A percentile compares a stretch with the other conserved stretches of the same genome.
Evolutionary conservation across 2,113 vertebrate species (phyloP).

Genomic region (Corythornis vintsioides): DNA sequence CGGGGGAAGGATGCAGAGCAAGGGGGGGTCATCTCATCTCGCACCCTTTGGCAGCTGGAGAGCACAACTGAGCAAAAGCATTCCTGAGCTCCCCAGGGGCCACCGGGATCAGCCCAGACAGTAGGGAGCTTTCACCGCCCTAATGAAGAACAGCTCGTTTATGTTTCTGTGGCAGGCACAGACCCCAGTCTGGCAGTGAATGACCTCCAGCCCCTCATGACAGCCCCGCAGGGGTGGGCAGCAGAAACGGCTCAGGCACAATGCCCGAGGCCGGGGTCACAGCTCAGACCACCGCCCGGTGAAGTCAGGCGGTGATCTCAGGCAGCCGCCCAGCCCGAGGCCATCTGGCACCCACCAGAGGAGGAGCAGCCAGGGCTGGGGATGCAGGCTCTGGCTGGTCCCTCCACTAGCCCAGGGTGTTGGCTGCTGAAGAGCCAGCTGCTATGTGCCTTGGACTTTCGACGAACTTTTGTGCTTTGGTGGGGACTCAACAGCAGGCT

Average conservation of each 20-base stretch:
- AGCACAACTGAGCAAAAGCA: slow-evolving; percentile 16
- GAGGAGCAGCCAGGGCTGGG: neutral
- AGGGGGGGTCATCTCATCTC: slow-evolving; percentile 5
- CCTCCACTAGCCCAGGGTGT: slow-evolving; percentile 18
- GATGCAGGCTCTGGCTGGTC: neutral
- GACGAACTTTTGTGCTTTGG: slow-evolving; percentile 60
- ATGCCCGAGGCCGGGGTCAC: neutral
- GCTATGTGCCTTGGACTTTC: slow-evolving; percentile 35
- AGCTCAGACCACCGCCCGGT: slow-evolving; percentile 33
- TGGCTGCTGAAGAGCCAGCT: neutral
- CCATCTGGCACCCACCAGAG: slow-evolving; percentile 32
- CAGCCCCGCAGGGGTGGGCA: neutral
- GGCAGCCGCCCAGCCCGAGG: neutral
- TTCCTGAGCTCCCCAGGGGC: neutral
- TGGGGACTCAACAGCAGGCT: neutral
- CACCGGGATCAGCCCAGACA: neutral
- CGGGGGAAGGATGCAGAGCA: neutral
- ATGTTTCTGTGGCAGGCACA: neutral
- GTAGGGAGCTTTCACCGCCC: neutral
- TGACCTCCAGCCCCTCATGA: neutral
- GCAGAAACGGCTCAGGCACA: neutral
- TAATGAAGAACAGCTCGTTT: neutral
- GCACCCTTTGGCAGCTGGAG: slow-evolving; percentile 21
- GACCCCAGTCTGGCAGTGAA: accelerated
- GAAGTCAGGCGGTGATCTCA: slow-evolving; percentile 65